Evolutionary conservation across 2,797 vertebrate genomes (phyloP), one percentile per base, ranked within the genome.

Genomic region (Oreochromis grahami): DNA sequence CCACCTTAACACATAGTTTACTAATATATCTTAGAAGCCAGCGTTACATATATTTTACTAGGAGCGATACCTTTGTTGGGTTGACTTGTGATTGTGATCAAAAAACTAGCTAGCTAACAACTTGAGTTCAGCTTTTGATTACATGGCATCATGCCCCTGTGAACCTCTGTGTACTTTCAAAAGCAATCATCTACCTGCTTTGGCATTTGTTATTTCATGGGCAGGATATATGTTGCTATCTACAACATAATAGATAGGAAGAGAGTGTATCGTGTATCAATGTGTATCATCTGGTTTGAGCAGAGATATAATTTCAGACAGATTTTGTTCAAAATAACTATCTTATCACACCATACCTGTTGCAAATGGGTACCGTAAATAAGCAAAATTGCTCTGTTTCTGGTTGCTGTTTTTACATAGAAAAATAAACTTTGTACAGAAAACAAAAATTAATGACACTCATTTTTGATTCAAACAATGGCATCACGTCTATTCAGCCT

Each of bases 391-490:
- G 70, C 15, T 50, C 43, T 0, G 0, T 74, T 26, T 74, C 1
- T 12, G 43, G 2, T 48, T 72, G 43, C 10, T 72, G 68, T 48
- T 50, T 19, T n/a, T 32, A 32, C 43, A 32, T 13, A 0, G 4
- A 50, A 74, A 74, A 74, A 13, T 32, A 74, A 74, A 32, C 17
- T 26, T 74, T 50, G 70, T 48, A 29, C 70, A n/a, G 17, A 74
- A 50, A 50, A 74, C 43, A n/a, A 74, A 74, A 74, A n/a, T 32
- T 32, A n/a, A 32, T n/a, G 11, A 32, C 43, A 74, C 7, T 50
- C 26, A 50, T 50, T 1, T 13, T 6, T 32, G 17, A 32, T 5
- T 74, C 10, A 0, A 48, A 50, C 43, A 0, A 12, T 48, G 2
- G 24, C 43, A 29, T 1, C 43, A 17, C 0, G 7, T 48, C 4